Evolutionary conservation across 2,797 vertebrate species (phyloP).

Genomic region (Acropternis orthonyx): DNA sequence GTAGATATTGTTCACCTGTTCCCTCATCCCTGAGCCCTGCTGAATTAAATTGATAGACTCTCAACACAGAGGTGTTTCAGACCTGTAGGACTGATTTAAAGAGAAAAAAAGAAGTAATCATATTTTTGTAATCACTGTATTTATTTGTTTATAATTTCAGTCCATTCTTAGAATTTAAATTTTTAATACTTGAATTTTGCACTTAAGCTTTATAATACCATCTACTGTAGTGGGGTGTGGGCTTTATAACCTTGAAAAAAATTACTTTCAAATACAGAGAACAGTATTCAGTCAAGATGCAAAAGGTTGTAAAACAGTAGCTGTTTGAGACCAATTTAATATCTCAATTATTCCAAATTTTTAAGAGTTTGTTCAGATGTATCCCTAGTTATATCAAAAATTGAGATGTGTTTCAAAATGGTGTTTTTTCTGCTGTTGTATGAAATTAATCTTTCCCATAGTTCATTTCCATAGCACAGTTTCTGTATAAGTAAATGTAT

Average conservation of each 20-base stretch:
- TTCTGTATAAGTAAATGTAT: neutral
- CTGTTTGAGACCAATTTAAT: neutral
- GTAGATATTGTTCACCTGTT: neutral
- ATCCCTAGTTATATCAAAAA: neutral
- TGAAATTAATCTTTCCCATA: neutral
- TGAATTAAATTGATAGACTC: neutral
- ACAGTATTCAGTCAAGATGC: neutral
- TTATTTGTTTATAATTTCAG: neutral
- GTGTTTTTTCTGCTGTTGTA: neutral
- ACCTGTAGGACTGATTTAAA: neutral
- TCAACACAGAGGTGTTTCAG: neutral
- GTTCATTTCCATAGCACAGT: neutral
- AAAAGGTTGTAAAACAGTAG: neutral
- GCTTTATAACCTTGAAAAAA: neutral
- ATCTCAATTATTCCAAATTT: neutral
- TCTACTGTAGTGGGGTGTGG: neutral
- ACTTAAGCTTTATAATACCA: neutral
- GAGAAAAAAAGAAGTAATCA: neutral
- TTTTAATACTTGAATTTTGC: neutral
- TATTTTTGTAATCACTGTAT: neutral
- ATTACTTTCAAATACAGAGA: neutral
- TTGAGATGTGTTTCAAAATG: neutral
- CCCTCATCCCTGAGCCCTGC: neutral
- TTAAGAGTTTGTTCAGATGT: neutral
- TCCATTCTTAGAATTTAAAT: neutral